Conservation (phyloP, 2,113 vertebrate genomes). For the Scomber colias region DNA sequence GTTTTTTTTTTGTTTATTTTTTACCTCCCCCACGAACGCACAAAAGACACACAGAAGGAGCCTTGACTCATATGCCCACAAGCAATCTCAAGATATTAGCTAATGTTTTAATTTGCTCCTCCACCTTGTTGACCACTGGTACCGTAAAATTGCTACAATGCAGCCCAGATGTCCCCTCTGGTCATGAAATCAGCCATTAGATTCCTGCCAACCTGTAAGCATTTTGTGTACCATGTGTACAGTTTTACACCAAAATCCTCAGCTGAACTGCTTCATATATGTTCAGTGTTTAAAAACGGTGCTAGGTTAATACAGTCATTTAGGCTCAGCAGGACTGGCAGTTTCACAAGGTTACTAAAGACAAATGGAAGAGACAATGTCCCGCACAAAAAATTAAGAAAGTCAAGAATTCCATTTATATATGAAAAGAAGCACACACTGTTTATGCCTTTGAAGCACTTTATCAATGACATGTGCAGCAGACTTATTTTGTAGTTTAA, state of each 20-base stretch:
- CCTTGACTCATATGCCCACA: constrained; percentile 21
- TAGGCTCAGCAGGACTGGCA: constrained; percentile 7
- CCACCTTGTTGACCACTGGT: constrained; percentile 7
- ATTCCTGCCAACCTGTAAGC: constrained; percentile 67
- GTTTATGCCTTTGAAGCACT: constrained; percentile 34
- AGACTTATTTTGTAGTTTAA: constrained; percentile 33
- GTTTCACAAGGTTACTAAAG: constrained; percentile 2
- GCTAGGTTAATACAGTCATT: constrained; percentile 13
- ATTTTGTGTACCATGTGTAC: constrained; percentile 63
- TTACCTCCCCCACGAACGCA: constrained; percentile 46
- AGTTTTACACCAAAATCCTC: constrained; percentile 33
- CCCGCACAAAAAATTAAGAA: background rate
- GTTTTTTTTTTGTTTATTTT: constrained; percentile 24
- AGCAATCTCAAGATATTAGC: constrained; percentile 22
- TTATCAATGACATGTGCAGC: constrained; percentile 34
- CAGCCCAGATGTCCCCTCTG: constrained; percentile 13
- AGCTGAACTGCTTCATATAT: background rate
- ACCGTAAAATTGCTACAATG: constrained; percentile 17
- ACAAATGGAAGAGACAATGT: background rate
- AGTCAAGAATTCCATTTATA: background rate
- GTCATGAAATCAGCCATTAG: constrained; percentile 19
- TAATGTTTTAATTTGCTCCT: background rate
- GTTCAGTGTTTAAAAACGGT: constrained; percentile 16
- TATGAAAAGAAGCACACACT: constrained; percentile 35
- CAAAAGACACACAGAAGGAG: constrained; percentile 59